Conservation (phyloP, 2,113 vertebrate genomes). For the Synchiropus splendidus region DNA sequence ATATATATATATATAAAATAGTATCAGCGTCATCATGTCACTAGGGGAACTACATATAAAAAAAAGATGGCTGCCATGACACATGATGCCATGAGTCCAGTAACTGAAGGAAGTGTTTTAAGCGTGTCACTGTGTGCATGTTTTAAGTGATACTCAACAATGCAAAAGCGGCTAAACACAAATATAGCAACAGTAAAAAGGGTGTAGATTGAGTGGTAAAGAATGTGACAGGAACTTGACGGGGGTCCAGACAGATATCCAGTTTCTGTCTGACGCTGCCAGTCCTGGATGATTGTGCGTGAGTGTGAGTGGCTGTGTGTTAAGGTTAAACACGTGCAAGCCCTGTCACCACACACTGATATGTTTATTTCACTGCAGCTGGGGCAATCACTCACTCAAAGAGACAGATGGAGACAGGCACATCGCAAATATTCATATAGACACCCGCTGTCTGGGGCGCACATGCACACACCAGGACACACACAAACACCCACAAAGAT, state of each 20-base stretch:
- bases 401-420: conserved; percentile 38
- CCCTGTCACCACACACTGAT: conserved; percentile 62
- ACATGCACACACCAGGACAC: conserved; percentile 6
- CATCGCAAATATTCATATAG: conserved; percentile 26
- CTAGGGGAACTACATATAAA: too few relatives aligned
- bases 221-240: conserved; percentile 53
- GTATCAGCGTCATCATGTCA: too few relatives aligned
- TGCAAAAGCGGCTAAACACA: too few relatives aligned
- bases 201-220: conserved; percentile 35
- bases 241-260: conserved; percentile 38
- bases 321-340: conserved; percentile 21
- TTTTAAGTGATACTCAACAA: too few relatives aligned
- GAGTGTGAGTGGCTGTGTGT: conserved; percentile 10
- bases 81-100: too few relatives aligned
- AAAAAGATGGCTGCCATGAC: too few relatives aligned
- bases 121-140: too few relatives aligned
- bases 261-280: conserved; percentile 34
- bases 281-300: conserved; percentile 1
- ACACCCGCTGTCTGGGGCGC: conserved; percentile 3
- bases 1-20: too few relatives aligned
- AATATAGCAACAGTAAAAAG: conserved; percentile 17
- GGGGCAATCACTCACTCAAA: conserved; percentile 54
- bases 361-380: conserved; percentile 61
- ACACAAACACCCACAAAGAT: conserved; percentile 13
- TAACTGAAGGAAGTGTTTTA: too few relatives aligned